Conservation (phyloP, 2,797 vertebrate genomes). For the Mycteria americana region DNA sequence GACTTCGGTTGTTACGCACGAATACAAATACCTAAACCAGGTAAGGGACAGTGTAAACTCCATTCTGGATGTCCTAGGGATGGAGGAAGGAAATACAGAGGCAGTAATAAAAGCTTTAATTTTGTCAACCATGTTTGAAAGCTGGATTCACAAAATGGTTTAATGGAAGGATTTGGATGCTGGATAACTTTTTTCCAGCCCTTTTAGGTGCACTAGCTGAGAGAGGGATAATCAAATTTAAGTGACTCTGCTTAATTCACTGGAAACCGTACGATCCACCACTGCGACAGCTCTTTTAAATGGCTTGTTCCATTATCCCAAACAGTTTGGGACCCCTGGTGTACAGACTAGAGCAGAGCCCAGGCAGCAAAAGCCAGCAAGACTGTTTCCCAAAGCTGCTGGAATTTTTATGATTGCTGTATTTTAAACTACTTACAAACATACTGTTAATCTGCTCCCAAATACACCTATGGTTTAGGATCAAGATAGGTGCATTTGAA, state of each 20-base stretch:
- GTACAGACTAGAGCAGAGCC: not conserved
- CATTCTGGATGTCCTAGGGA: not conserved
- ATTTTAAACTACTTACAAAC: conserved; percentile 42
- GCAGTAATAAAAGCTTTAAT: not conserved
- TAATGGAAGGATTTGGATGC: not conserved
- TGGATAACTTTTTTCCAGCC: not conserved
- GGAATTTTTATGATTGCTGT: conserved; percentile 34
- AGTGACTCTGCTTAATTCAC: conserved; percentile 40
- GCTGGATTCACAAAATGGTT: not conserved
- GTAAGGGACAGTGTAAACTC: not conserved
- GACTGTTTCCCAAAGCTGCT: conserved; percentile 5
- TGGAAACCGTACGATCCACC: conserved; percentile 23
- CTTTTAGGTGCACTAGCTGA: not conserved
- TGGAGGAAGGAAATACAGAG: not conserved
- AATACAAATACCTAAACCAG: not conserved
- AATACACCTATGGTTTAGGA: conserved; percentile 27
- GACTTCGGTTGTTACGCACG: not conserved
- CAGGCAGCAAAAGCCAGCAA: not conserved
- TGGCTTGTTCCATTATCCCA: conserved; percentile 7
- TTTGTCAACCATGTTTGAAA: not conserved
- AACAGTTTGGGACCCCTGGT: not conserved
- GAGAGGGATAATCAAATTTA: conserved; percentile 38
- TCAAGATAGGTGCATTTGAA: conserved; percentile 5
- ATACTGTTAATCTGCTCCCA: conserved; percentile 16
- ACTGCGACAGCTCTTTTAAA: not conserved